phyloP scores from a whole-genome alignment of 2,113 vertebrate species.

The Limnothrissa miodon region DNA sequence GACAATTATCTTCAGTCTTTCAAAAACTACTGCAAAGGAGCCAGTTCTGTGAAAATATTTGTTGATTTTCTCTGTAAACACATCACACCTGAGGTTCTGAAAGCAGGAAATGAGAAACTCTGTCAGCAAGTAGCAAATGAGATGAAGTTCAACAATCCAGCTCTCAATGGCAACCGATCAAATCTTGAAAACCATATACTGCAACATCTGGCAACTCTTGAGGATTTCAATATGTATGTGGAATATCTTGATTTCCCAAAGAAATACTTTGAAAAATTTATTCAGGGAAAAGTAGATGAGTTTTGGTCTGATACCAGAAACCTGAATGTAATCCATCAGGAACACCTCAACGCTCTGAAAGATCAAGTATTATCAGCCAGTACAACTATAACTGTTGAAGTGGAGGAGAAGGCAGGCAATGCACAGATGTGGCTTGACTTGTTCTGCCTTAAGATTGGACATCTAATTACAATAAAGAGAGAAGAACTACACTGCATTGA shows the following conservation, averaged over 20 bases:
- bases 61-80: too few relatives aligned
- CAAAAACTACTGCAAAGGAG: too few relatives aligned
- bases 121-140: background rate
- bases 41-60: too few relatives aligned
- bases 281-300: background rate
- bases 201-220: background rate
- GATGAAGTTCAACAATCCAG: background rate
- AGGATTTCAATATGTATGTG: background rate
- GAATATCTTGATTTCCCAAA: background rate
- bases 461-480: constrained; percentile 19
- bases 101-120: too few relatives aligned
- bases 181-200: constrained; percentile 21
- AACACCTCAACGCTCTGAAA: background rate
- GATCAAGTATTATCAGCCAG: background rate
- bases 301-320: background rate
- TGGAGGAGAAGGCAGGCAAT: background rate
- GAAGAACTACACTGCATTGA: constrained; percentile 48
- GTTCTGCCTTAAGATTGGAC: constrained; percentile 16
- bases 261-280: constrained; percentile 1
- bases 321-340: background rate
- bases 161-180: too few relatives aligned
- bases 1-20: background rate
- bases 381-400: background rate
- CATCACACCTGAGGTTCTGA: too few relatives aligned
- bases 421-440: constrained; percentile 31